Evolutionary conservation across 2,113 vertebrate species (phyloP).

Genomic region (Egretta garzetta): DNA sequence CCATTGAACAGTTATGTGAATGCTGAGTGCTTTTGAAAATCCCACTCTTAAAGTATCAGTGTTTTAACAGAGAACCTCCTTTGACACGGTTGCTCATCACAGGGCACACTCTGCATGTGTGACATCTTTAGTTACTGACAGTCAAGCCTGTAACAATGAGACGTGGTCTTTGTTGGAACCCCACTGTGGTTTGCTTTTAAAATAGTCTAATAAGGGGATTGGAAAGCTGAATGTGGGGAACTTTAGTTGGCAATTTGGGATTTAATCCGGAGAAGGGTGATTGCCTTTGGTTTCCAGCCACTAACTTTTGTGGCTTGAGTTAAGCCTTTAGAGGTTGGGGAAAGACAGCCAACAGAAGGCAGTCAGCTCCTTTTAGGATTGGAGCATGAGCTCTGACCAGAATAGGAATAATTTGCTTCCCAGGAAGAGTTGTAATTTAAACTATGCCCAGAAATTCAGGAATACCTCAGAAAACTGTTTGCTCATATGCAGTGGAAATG

Average conservation of each 20-base stretch:
- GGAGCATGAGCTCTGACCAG: slow-evolving; percentile 34
- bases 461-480: not conserved
- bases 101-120: slow-evolving; percentile 64
- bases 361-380: slow-evolving; percentile 40
- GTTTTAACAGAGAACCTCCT: slow-evolving; percentile 66
- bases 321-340: slow-evolving; percentile 52
- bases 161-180: slow-evolving; percentile 51
- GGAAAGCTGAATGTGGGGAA: slow-evolving; percentile 56
- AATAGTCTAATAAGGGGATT: slow-evolving; percentile 66
- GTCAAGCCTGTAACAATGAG: slow-evolving; percentile 64
- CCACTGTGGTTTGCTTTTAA: slow-evolving; percentile 49
- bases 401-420: slow-evolving; percentile 50
- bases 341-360: slow-evolving; percentile 54
- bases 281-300: slow-evolving; percentile 63
- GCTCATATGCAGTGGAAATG: not conserved
- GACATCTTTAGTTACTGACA: slow-evolving; percentile 67
- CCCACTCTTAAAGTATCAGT: slow-evolving; percentile 61
- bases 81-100: slow-evolving; percentile 59
- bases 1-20: slow-evolving; percentile 65
- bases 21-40: slow-evolving; percentile 69
- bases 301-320: slow-evolving; percentile 63
- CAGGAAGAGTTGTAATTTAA: slow-evolving; percentile 16
- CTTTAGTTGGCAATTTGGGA: slow-evolving; percentile 56
- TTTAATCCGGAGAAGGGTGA: slow-evolving; percentile 64
- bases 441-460: not conserved